phyloP scores from a whole-genome alignment of 2,797 vertebrate genomes.

The Gymnoscopelus braueri region DNA sequence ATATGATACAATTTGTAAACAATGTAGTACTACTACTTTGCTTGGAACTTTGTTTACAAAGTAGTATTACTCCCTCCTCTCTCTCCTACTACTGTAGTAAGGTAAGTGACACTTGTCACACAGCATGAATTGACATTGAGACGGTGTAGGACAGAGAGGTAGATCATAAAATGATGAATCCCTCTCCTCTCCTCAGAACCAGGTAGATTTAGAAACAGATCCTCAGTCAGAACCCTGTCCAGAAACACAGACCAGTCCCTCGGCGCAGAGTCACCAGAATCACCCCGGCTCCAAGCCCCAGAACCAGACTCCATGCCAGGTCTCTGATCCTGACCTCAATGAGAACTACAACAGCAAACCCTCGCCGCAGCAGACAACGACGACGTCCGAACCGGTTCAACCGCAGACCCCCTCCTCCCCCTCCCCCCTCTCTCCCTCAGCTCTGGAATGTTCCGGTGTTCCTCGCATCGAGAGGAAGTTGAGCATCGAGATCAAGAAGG shows the following conservation, averaged over 20 bases:
- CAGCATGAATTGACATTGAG: too few species aligned
- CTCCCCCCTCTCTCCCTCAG: conserved; percentile 70
- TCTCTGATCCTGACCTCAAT: conserved; percentile 85
- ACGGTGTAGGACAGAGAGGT: neutral
- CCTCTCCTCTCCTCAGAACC: conserved; percentile 52
- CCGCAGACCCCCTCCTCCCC: conserved; percentile 70
- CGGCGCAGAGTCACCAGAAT: conserved; percentile 64
- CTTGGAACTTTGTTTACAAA: too few species aligned
- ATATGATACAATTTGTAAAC: too few species aligned
- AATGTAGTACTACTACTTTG: too few species aligned
- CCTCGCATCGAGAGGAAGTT: conserved; percentile 91
- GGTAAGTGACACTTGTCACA: too few species aligned
- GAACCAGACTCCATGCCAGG: conserved; percentile 49
- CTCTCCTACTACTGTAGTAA: too few species aligned
- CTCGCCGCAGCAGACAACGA: conserved; percentile 46
- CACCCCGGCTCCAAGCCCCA: conserved; percentile 59
- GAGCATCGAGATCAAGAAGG: conserved; percentile 97
- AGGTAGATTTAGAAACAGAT: conserved; percentile 29
- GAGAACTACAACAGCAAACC: conserved; percentile 90
- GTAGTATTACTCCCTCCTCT: too few species aligned
- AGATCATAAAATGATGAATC: neutral
- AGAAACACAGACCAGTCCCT: conserved; percentile 53
- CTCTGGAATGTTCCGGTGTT: conserved; percentile 72
- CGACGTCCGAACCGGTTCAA: conserved; percentile 46
- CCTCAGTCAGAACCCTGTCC: conserved; percentile 47